Conservation (phyloP, 2,113 vertebrate genomes). For the Daubentonia madagascariensis region DNA sequence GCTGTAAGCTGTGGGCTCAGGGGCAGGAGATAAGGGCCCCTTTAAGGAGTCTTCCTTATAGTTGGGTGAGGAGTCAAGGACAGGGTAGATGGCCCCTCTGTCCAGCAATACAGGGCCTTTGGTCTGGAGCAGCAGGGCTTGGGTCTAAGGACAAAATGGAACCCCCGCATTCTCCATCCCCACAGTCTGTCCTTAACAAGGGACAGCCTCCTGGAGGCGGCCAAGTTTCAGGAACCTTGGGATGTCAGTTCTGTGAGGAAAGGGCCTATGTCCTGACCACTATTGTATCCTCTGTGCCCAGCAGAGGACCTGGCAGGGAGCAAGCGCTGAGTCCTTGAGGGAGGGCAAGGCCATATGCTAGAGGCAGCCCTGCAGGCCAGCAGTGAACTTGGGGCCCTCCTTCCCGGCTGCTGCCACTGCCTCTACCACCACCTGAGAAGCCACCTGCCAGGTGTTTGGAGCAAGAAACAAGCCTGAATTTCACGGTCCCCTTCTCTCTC, state of each 20-base stretch:
- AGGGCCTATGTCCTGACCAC: background rate
- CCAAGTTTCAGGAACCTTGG: background rate
- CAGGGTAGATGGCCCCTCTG: background rate
- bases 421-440: background rate
- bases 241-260: background rate
- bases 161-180: background rate
- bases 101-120: background rate
- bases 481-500: background rate
- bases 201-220: background rate
- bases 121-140: background rate
- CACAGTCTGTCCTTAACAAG: background rate
- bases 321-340: background rate
- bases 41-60: background rate
- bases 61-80: background rate
- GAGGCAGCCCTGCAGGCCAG: background rate
- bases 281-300: background rate
- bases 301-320: background rate
- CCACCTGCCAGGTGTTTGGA: background rate
- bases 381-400: background rate
- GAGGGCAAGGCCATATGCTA: background rate
- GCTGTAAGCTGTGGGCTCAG: background rate
- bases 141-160: background rate
- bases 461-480: background rate
- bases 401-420: background rate
- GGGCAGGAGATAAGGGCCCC: background rate